phyloP scores from a whole-genome alignment of 2,888 invertebrate species.

The Torymus texanus region DNA sequence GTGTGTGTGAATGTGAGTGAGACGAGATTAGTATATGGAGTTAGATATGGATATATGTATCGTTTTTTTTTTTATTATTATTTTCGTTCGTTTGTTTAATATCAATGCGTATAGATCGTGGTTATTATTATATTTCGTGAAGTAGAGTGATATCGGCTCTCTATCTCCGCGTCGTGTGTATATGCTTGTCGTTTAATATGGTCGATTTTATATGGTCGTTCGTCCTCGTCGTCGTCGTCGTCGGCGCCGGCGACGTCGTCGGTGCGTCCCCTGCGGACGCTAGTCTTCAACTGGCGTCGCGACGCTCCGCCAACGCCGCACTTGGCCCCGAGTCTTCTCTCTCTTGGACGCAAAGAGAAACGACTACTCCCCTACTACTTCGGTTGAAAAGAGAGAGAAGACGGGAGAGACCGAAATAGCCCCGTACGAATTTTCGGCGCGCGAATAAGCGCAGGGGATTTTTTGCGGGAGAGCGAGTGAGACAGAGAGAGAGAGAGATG shows the following conservation, averaged over 20 bases:
- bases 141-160: slow-evolving; percentile 4
- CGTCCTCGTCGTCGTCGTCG: slow-evolving; percentile 36
- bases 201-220: neutral
- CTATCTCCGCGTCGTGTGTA: neutral
- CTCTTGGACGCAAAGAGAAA: neutral
- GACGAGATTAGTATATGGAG: no score
- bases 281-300: slow-evolving; percentile 70
- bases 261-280: slow-evolving; percentile 71
- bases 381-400: neutral
- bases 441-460: slow-evolving; percentile 7
- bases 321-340: neutral
- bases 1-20: no score
- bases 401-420: slow-evolving; percentile 41
- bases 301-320: slow-evolving; percentile 44
- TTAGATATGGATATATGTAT: no score
- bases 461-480: neutral
- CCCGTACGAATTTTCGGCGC: slow-evolving; percentile 31
- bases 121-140: slow-evolving; percentile 7
- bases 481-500: neutral
- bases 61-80: no score
- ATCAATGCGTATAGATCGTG: no score
- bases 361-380: neutral
- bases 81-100: no score
- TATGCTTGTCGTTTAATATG: neutral
- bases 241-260: slow-evolving; percentile 59